phyloP scores from a whole-genome alignment of 2,797 vertebrate genomes.

The Cetoscarus ocellatus region DNA sequence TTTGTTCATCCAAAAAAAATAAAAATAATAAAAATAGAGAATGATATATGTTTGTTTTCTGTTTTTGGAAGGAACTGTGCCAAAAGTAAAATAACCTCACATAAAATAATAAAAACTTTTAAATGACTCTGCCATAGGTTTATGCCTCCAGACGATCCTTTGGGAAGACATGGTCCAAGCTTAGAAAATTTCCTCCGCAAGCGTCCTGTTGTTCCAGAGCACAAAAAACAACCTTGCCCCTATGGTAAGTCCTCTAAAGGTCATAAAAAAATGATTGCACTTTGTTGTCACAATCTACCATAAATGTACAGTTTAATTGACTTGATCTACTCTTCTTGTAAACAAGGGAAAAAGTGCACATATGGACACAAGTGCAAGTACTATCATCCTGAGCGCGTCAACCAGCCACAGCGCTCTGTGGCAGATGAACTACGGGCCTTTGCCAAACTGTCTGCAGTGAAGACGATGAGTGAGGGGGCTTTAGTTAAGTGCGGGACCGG shows the following conservation, averaged over 20 bases:
- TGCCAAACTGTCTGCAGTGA: slow-evolving; percentile 97
- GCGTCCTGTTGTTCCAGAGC: slow-evolving; percentile 95
- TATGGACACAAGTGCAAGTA: slow-evolving; percentile 99
- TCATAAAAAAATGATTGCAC: slow-evolving; percentile 5
- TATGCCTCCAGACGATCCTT: slow-evolving; percentile 98
- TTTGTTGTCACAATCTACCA: background rate
- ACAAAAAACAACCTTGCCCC: slow-evolving; percentile 99
- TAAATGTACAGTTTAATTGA: slow-evolving; percentile 14
- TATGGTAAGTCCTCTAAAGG: slow-evolving; percentile 90
- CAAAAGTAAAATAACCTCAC: slow-evolving; percentile 1
- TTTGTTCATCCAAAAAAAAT: too few species aligned
- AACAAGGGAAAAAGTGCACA: slow-evolving; percentile 98
- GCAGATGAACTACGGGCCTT: slow-evolving; percentile 98
- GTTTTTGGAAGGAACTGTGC: background rate
- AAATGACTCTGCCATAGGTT: slow-evolving; percentile 83
- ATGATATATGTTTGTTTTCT: too few species aligned
- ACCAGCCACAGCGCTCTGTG: slow-evolving; percentile 96
- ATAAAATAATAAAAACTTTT: slow-evolving; percentile 20
- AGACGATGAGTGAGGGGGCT: slow-evolving; percentile 98
- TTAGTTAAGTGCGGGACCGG: slow-evolving; percentile 91
- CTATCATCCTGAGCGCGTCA: slow-evolving; percentile 98
- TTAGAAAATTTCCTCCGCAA: slow-evolving; percentile 98
- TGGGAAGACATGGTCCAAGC: slow-evolving; percentile 97
- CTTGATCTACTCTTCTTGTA: slow-evolving; percentile 48
- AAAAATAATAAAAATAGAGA: too few species aligned